Base-by-base conservation (phyloP, 2,113 vertebrate genomes). In the Lepus timidus region DNA sequence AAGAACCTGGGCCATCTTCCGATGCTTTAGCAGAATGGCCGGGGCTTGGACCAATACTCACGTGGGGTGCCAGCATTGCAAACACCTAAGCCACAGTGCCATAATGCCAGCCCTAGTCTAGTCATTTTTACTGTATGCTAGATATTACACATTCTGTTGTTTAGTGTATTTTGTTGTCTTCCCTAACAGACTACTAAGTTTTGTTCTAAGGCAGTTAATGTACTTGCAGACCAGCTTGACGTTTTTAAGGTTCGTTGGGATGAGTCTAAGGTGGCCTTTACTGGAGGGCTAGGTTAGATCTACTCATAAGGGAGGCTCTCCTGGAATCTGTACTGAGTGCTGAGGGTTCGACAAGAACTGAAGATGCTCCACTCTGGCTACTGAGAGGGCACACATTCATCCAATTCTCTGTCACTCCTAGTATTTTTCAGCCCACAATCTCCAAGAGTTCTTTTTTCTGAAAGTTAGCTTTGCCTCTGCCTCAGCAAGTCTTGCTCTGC, bases 161-260 rank as follows among this genome's bases (percentile, higher is more conserved):
- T 78, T 4, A 93, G 31, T 39, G 6, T 44, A 39, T 79, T 64
- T 75, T 83, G n/a, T 64, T 90, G 12, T 64, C 67, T 87, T 90
- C 20, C 23, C 19, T 64, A 55, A 25, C 1, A 25, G 70, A 92
- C 8, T 25, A 16, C 16, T 89, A 52, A 83, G n/a, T 80, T 87
- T 96, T 85, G 61, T 82, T 84, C 67, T 49, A 95, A 33, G 80
- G 61, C 6, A 71, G 68, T 89, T 71, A 14, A 4, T 75, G 71
- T 80, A 65, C 44, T n/a, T 85, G 23, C 44, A 22, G 13, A 64
- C 64, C 68, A 75, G 12, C 25, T 79, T 68, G 6, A 39, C 29
- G 80, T 74, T 78, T 93, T 79, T 6, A 23, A 74, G 65, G 3
- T 49, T 51, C 49, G 20, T 29, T 73, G 31, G 36, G 25, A 33